These are phyloP conservation scores for Iguana delicatissima DNA, from an alignment of 2,797 vertebrate genomes.

Conservation along the genomic window DNA sequence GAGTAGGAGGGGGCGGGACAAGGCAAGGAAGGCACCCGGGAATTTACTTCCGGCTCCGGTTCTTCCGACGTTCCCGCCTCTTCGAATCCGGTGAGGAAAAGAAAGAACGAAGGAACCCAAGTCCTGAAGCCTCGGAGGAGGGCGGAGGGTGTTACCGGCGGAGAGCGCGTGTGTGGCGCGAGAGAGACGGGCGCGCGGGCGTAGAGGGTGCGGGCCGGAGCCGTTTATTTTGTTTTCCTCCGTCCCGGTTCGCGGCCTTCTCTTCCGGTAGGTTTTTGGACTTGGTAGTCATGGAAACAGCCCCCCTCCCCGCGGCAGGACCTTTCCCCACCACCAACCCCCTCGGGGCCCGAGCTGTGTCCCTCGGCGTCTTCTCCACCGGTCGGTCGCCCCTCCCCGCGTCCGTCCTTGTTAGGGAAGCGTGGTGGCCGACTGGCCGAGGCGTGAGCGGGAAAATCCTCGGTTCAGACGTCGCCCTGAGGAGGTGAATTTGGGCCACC, in stretches of 20 bases:
- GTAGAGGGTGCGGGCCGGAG: not conserved
- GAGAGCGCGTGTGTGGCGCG: not conserved
- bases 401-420: not conserved
- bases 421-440: not conserved
- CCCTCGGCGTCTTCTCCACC: too few species aligned
- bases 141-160: not conserved
- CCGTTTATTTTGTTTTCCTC: not conserved
- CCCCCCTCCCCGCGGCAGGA: accelerated
- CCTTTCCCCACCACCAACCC: accelerated
- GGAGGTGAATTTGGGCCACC: not conserved
- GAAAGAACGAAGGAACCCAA: not conserved
- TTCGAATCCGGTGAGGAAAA: constrained; percentile 26
- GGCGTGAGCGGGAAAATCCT: not conserved
- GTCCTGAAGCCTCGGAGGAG: too few species aligned
- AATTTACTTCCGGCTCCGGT: constrained; percentile 35
- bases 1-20: too few species aligned
- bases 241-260: not conserved
- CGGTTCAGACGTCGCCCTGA: not conserved
- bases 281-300: constrained; percentile 1
- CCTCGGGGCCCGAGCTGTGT: not conserved
- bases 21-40: not conserved
- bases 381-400: too few species aligned
- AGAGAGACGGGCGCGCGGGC: not conserved
- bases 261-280: not conserved
- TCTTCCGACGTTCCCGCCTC: constrained; percentile 16